Conservation (phyloP, 2,113 vertebrate genomes). For the Indicator maculatus region DNA sequence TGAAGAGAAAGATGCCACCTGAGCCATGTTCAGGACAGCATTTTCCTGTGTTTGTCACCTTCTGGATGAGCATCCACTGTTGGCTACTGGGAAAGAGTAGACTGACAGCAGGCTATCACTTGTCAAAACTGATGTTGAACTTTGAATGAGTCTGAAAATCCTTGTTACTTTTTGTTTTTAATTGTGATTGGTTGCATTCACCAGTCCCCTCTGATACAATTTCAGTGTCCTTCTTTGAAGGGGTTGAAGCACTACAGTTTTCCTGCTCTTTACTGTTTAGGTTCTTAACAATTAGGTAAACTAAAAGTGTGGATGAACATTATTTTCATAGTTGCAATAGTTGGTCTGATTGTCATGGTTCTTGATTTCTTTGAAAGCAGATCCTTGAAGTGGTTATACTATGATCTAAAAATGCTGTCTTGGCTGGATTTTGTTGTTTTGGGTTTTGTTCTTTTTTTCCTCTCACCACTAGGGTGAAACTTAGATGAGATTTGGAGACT, state of each 20-base stretch:
- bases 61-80: background rate
- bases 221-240: background rate
- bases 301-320: background rate
- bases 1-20: background rate
- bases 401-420: background rate
- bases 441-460: background rate
- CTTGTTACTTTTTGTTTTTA: background rate
- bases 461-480: background rate
- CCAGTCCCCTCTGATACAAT: background rate
- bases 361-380: background rate
- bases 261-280: background rate
- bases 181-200: background rate
- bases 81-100: background rate
- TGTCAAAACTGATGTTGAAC: background rate
- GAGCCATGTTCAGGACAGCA: background rate
- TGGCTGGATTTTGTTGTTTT: background rate
- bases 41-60: rapidly evolving
- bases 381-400: background rate
- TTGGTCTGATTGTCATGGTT: background rate
- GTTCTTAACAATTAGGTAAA: background rate
- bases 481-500: background rate
- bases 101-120: background rate
- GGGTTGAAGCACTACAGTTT: background rate
- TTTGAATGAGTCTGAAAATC: background rate
- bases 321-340: background rate